These are phyloP conservation scores for Drosophila differens DNA, from an alignment of 2,888 invertebrate species.

Conservation along the genomic window DNA sequence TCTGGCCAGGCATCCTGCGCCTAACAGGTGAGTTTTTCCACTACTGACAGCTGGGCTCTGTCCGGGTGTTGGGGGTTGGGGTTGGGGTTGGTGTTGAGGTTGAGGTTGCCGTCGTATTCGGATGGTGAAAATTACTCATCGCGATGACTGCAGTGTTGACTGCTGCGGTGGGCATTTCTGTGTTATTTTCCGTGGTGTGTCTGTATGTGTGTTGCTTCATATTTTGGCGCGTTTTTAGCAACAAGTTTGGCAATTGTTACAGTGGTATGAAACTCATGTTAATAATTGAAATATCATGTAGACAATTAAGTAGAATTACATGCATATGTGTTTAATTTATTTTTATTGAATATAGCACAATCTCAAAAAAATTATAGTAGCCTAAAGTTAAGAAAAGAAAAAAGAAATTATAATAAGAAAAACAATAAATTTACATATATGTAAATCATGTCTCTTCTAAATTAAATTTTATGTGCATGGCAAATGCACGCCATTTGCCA, in stretches of 20 bases:
- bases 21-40: constrained; percentile 71
- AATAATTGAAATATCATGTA: neutral
- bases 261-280: constrained; percentile 11
- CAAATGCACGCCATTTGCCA: neutral
- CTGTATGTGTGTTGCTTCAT: constrained; percentile 1
- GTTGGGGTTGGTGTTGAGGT: neutral
- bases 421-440: neutral
- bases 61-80: constrained; percentile 2
- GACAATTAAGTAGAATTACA: neutral
- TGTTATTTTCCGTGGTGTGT: constrained; percentile 6
- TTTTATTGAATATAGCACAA: neutral
- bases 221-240: constrained; percentile 75
- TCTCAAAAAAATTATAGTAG: neutral
- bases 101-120: constrained; percentile 7
- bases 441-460: neutral
- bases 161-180: constrained; percentile 66
- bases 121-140: constrained; percentile 66
- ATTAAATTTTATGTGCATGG: neutral
- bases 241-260: constrained; percentile 61
- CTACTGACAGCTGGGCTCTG: constrained; percentile 33
- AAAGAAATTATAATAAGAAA: neutral
- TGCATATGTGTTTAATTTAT: neutral
- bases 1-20: constrained; percentile 66
- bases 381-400: neutral
- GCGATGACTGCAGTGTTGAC: constrained; percentile 75